Percentiles rank a stretch among this genome's conserved stretches.
These are phyloP conservation scores for Strigops habroptila DNA, from an alignment of 2,113 vertebrate genomes.

Conservation along the genomic window DNA sequence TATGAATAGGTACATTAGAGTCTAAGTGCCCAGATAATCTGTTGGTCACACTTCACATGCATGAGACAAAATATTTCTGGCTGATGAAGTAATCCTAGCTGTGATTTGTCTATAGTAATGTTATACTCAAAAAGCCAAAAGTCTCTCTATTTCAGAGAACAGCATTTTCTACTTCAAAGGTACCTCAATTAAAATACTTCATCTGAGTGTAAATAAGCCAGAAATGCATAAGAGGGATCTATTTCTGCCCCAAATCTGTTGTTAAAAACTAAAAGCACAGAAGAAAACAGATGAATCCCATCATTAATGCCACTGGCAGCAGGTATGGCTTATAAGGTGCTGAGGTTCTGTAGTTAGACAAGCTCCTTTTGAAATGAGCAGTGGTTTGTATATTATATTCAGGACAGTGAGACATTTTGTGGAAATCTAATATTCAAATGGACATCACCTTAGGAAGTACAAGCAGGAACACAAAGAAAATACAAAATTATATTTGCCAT, in stretches of 20 bases:
- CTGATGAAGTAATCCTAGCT: background rate
- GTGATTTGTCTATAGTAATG: background rate
- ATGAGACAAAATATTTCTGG: background rate
- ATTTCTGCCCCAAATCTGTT: background rate
- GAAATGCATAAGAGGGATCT: background rate
- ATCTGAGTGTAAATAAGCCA: background rate
- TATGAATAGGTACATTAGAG: background rate
- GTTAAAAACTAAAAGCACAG: background rate
- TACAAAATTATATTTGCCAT: background rate
- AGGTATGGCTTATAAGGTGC: background rate
- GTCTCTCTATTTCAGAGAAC: background rate
- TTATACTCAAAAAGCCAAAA: background rate
- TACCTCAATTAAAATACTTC: background rate
- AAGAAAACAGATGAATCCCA: background rate
- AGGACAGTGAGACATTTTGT: background rate
- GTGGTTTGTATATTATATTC: background rate
- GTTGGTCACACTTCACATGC: background rate
- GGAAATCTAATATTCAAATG: background rate
- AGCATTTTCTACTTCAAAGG: background rate
- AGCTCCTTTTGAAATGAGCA: background rate
- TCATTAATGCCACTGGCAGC: background rate
- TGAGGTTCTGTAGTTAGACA: background rate
- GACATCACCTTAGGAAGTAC: background rate
- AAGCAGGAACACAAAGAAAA: background rate
- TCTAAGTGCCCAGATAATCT: background rate